A percentile compares a stretch with the other conserved stretches of the same genome.
phyloP scores from a whole-genome alignment of 23 tunicate species.

The Trididemnum miniatum region DNA sequence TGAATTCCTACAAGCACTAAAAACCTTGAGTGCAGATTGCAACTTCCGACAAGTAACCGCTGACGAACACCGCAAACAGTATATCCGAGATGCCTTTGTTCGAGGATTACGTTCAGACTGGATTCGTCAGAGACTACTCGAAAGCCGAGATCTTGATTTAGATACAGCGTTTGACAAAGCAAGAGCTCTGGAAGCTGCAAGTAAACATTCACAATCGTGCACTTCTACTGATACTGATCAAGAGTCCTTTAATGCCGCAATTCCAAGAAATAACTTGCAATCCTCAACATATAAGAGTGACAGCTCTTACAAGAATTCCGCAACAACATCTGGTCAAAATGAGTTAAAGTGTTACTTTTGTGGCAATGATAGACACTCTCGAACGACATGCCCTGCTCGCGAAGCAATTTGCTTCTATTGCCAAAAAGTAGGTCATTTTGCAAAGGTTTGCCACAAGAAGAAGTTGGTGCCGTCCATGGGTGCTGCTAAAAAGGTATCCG shows the following conservation, averaged over 20 bases:
- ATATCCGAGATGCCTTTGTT: constrained; percentile 9
- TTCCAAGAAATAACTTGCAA: not conserved
- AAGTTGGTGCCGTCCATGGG: not conserved
- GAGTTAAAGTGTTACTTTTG: constrained; percentile 4
- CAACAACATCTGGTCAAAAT: not conserved
- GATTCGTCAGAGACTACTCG: constrained; percentile 6
- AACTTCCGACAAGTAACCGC: not conserved
- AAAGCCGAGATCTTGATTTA: not conserved
- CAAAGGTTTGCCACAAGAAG: constrained; percentile 5
- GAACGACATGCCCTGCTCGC: constrained; percentile 2
- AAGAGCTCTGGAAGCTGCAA: not conserved
- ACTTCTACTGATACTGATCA: not conserved
- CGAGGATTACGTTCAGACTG: constrained; percentile 1
- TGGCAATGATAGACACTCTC: not conserved
- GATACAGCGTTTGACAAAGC: constrained; percentile 11
- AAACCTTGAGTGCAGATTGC: constrained; percentile 8
- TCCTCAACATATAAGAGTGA: not conserved
- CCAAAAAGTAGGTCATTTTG: constrained; percentile 11
- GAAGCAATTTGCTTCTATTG: not conserved
- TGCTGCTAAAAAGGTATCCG: not conserved
- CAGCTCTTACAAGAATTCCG: not conserved
- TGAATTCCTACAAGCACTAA: constrained; percentile 1
- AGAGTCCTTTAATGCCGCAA: not conserved
- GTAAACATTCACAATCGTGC: not conserved
- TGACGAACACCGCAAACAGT: not conserved